Conservation (phyloP, 2,797 vertebrate species). For the Rhodeus uyekii region DNA sequence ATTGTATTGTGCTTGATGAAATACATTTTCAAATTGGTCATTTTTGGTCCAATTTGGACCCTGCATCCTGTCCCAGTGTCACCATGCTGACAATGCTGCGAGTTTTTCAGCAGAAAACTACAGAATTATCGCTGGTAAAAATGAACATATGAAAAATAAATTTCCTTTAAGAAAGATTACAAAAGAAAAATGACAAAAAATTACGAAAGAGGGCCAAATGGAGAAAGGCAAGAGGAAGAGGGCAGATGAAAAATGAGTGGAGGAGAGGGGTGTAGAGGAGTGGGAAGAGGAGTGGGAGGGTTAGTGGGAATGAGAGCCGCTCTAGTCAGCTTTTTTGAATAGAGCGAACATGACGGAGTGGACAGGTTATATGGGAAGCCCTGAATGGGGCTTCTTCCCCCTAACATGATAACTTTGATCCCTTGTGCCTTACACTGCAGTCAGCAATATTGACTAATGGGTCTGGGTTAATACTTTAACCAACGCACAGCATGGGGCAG, state of each 20-base stretch:
- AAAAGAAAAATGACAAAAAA: not conserved
- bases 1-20: not conserved
- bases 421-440: constrained; percentile 77
- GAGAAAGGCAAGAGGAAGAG: constrained; percentile 49
- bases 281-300: constrained; percentile 77
- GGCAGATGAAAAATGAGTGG: constrained; percentile 67
- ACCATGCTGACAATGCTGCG: not conserved
- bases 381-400: constrained; percentile 76
- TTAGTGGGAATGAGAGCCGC: constrained; percentile 69
- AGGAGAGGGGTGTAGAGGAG: constrained; percentile 70
- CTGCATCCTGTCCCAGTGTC: not conserved
- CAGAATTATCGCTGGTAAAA: not conserved
- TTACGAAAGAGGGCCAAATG: constrained; percentile 27
- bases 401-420: constrained; percentile 85
- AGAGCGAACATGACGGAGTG: constrained; percentile 72
- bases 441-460: constrained; percentile 83
- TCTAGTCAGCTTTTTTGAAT: constrained; percentile 72
- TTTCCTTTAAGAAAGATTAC: not conserved
- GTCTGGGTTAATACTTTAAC: constrained; percentile 80
- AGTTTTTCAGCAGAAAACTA: not conserved
- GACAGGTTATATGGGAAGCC: constrained; percentile 70
- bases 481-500: constrained; percentile 57
- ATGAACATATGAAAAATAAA: not conserved
- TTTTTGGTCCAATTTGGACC: not conserved
- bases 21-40: not conserved